A percentile compares a stretch with the other conserved stretches of the same genome.
Conservation (phyloP, 1,140 invertebrate genomes). For the Sycophila sp. region DNA sequence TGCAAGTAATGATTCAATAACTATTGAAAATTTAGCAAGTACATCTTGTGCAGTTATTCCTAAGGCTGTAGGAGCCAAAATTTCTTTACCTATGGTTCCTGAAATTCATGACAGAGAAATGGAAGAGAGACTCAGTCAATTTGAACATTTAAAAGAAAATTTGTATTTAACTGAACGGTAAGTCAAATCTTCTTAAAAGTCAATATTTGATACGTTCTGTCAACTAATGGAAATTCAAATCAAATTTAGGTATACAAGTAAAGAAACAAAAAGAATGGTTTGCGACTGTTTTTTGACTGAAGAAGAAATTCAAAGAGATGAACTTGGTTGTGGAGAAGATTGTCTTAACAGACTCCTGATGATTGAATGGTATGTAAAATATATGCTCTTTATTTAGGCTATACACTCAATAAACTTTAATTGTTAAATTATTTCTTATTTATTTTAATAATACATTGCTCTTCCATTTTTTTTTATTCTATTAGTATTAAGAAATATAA, state of each 20-base stretch:
- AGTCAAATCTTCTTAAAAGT: too few relatives aligned
- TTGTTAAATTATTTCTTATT: constrained; percentile 37
- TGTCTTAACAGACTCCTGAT: constrained; percentile 96
- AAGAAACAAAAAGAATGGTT: constrained; percentile 91
- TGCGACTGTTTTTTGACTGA: constrained; percentile 94
- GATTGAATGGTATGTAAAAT: constrained; percentile 94
- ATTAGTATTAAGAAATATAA: too few relatives aligned
- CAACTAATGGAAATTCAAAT: too few relatives aligned
- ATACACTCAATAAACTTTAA: neutral
- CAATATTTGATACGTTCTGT: too few relatives aligned
- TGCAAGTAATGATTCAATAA: constrained; percentile 13
- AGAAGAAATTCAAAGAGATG: constrained; percentile 85
- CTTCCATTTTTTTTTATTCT: too few relatives aligned
- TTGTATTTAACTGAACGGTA: constrained; percentile 82
- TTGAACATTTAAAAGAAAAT: constrained; percentile 85
- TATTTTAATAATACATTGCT: too few relatives aligned
- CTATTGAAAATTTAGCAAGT: constrained; percentile 28
- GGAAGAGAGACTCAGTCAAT: constrained; percentile 79
- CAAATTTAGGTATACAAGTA: constrained; percentile 78
- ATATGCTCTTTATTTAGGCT: neutral
- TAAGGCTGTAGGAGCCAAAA: constrained; percentile 51
- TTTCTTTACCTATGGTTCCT: constrained; percentile 53
- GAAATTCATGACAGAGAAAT: constrained; percentile 68
- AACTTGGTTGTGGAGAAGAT: constrained; percentile 92
- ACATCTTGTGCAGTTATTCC: constrained; percentile 24